Base-by-base conservation (phyloP, 2,888 invertebrate genomes). In the Rhagophthalmus giganteus region DNA sequence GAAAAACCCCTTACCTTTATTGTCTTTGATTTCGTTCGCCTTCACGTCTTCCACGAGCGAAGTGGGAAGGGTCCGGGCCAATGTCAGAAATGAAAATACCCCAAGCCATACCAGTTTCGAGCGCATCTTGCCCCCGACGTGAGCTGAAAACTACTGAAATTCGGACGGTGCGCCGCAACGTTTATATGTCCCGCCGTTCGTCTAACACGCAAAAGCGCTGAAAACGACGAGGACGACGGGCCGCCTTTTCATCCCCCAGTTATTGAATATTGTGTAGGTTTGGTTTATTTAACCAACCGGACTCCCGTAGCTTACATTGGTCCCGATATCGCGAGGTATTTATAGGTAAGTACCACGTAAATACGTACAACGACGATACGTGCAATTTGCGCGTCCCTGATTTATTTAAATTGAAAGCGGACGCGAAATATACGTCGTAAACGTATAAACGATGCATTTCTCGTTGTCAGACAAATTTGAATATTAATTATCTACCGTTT, bases 41-140 rank as follows among this genome's bases (percentile, higher is more conserved):
- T 73, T 74, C 38, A 73, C 71, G 54, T 74, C 71, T 48, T 75
- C 72, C 2, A 75, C 66, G 46, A 75, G 55, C n/a, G 74, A 72
- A 2, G 72, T 63, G 2, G 75, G 75, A 31, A 75, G 59, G 13
- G 71, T 69, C 14, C 58, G 33, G 10, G 58, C 58, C 8, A 65
- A 37, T 20, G 59, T 61, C 34, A 62, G 26, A 46, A 27, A 51
- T 41, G 35, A 52, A 51, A 41, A 25, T 16, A 40, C 14, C 9
- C 46, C 35, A 24, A 46, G 30, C 37, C 40, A 45, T 30, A 16
- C 27, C 7, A 52, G 27, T 25, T 35, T 35, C 15, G 41, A 46
- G 10, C 27, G 41, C 52, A 52, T 52, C 40, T 46, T 52, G 46
- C 15, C 35, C 39, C 27, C 28, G 34, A 6, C 27, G 24, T 15